Evolutionary conservation across 2,888 invertebrate species (phyloP), one percentile per base, ranked within the genome.

Genomic region (Amphipyra berbera): DNA sequence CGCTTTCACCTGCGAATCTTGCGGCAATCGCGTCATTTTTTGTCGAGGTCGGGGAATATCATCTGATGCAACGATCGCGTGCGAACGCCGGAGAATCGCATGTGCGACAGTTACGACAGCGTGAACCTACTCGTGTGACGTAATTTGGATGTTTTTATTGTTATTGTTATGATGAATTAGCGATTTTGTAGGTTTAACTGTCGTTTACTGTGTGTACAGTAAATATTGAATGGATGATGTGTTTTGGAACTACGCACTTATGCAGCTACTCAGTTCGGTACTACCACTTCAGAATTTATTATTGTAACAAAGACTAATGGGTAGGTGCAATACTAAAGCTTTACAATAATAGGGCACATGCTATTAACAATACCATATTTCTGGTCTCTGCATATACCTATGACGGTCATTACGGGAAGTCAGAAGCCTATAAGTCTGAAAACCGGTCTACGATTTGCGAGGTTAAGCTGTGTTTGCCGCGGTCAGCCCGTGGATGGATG

Each of bases 1-100:
- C 78, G 82, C 87, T 85, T 86, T 87, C 86, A 82, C 85, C 65
- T 61, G 76, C 76, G 65, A 82, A 75, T 75, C 77, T 87, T 87
- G 78, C 86, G 82, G 81, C 83, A 86, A 69, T 56, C 63, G 66
- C 79, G 78, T 85, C 81, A 85, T 76, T 78, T 78, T 78, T 78
- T 79, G 59, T 59, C 66, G 78, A 78, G 78, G 76, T 62, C 73
- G 70, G 62, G 69, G 79, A 76, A 63, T 73, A 75, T 72, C 68
- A 14, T 33, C 58, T 79, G 79, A 58, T 59, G 77, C 60, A 78
- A 78, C 37, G 10, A 40, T 60, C 61, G 47, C 76, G 73, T 70
- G 73, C 79, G 73, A 66, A 68, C 68, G 38, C 15, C 49, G 42
- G 50, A 38, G 53, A 53, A 66, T 75, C 71, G 61, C 68, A 71